These are phyloP conservation scores for Pelobates cultripes DNA, from an alignment of 2,797 vertebrate species.

Conservation along the genomic window DNA sequence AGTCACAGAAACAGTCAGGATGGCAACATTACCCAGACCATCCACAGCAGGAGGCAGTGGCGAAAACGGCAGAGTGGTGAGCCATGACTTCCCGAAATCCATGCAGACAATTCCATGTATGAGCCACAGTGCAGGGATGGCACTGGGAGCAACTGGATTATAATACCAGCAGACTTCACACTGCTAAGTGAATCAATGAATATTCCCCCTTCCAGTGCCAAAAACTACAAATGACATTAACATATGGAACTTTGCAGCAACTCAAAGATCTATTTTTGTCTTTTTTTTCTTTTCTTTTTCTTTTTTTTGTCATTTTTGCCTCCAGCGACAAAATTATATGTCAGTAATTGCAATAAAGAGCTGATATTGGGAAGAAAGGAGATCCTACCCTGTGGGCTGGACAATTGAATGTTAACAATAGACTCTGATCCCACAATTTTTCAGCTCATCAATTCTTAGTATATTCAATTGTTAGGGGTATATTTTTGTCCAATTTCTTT, in stretches of 20 bases:
- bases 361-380: slow-evolving; percentile 65
- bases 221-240: slow-evolving; percentile 70
- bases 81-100: slow-evolving; percentile 96
- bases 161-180: slow-evolving; percentile 77
- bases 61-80: slow-evolving; percentile 95
- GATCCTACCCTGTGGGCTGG: slow-evolving; percentile 47
- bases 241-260: slow-evolving; percentile 72
- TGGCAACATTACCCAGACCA: slow-evolving; percentile 92
- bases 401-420: slow-evolving; percentile 54
- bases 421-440: slow-evolving; percentile 47
- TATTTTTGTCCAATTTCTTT: slow-evolving; percentile 19
- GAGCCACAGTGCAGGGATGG: slow-evolving; percentile 96
- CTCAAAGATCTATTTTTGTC: slow-evolving; percentile 63
- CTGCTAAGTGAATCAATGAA: slow-evolving; percentile 53
- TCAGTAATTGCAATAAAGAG: slow-evolving; percentile 73
- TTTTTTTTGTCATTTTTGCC: slow-evolving; percentile 43
- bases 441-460: slow-evolving; percentile 54
- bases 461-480: slow-evolving; percentile 51
- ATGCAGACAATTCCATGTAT: slow-evolving; percentile 98
- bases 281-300: slow-evolving; percentile 57
- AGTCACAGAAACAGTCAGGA: slow-evolving; percentile 96
- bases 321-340: slow-evolving; percentile 63
- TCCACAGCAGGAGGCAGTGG: slow-evolving; percentile 86
- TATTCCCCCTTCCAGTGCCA: slow-evolving; percentile 79
- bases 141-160: slow-evolving; percentile 96